Evolutionary conservation across 2,797 vertebrate genomes (phyloP).

Genomic region (Xiphorhynchus erythropygius): DNA sequence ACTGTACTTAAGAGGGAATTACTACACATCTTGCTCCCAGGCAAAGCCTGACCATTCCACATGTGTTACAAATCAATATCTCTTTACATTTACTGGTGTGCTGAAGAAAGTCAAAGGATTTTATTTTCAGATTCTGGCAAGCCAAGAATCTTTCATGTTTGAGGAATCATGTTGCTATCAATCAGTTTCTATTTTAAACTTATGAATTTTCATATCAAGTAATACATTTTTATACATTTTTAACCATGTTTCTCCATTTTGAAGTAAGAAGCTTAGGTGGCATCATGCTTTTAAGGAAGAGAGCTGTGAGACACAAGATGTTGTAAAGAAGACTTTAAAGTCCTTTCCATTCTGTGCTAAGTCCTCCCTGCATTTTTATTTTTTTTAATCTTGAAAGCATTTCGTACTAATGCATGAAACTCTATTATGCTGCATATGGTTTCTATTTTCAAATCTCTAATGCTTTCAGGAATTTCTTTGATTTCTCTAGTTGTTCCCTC

Average conservation of each 20-base stretch:
- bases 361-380: neutral
- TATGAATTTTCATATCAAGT: neutral
- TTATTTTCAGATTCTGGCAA: constrained; percentile 23
- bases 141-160: neutral
- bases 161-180: neutral
- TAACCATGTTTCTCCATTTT: neutral
- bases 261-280: neutral
- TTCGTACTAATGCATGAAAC: constrained; percentile 54
- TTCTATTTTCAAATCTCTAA: constrained; percentile 69
- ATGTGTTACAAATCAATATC: constrained; percentile 50
- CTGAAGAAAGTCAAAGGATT: constrained; percentile 18
- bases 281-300: neutral
- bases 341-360: neutral
- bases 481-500: constrained; percentile 49
- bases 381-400: constrained; percentile 45
- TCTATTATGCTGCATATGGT: constrained; percentile 55
- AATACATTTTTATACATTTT: neutral
- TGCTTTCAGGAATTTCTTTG: constrained; percentile 72
- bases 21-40: constrained; percentile 57
- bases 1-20: constrained; percentile 24
- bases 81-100: constrained; percentile 5
- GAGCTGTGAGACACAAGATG: neutral
- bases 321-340: neutral
- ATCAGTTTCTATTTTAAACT: constrained; percentile 5
- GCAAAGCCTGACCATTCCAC: constrained; percentile 31